phyloP scores from a whole-genome alignment of 2,113 vertebrate species.

The Phaetusa simplex region DNA sequence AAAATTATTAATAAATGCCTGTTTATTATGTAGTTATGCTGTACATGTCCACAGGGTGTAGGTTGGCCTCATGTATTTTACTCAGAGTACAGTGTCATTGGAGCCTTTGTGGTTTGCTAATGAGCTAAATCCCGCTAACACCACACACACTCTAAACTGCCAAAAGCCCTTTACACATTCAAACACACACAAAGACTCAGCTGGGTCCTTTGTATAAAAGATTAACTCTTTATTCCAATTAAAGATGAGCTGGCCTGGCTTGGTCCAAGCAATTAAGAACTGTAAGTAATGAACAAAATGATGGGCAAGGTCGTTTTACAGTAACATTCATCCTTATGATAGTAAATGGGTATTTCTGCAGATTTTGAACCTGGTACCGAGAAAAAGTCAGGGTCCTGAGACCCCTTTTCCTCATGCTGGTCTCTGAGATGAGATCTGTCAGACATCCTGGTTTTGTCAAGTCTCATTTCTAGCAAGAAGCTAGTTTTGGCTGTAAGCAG shows the following conservation, averaged over 20 bases:
- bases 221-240: conserved; percentile 77
- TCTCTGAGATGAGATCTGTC: not conserved
- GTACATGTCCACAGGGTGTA: conserved; percentile 73
- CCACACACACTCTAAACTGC: conserved; percentile 64
- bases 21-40: conserved; percentile 79
- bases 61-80: conserved; percentile 71
- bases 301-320: not conserved
- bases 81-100: conserved; percentile 66
- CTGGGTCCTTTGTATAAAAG: conserved; percentile 70
- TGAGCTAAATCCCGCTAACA: conserved; percentile 75
- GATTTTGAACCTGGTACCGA: not conserved
- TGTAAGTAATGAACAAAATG: conserved; percentile 26
- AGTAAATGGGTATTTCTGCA: not conserved
- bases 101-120: conserved; percentile 73
- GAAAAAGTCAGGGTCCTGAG: not conserved
- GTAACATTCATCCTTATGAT: not conserved
- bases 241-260: conserved; percentile 57
- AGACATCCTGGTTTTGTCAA: not conserved
- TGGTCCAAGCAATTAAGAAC: conserved; percentile 51
- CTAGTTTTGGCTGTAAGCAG: not conserved
- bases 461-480: not conserved
- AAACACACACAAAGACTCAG: conserved; percentile 68
- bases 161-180: conserved; percentile 71
- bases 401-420: not conserved
- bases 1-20: conserved; percentile 83